Evolutionary conservation across 2,797 vertebrate species (phyloP).

Genomic region (Coccyzus lansbergi): DNA sequence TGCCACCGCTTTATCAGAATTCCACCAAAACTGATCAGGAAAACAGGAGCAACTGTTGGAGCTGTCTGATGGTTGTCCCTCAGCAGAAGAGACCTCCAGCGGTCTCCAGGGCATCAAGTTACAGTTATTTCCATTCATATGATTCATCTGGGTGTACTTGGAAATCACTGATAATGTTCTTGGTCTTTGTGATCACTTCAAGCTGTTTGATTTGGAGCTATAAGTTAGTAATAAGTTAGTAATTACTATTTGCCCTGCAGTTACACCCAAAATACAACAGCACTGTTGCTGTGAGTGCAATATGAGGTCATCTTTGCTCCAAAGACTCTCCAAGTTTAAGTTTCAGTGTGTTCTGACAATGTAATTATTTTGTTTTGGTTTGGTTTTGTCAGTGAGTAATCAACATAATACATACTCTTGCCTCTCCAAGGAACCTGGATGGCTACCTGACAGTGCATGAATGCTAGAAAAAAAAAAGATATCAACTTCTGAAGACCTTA

Average conservation of each 20-base stretch:
- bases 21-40: not conserved
- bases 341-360: not conserved
- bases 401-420: not conserved
- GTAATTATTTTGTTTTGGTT: not conserved
- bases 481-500: not conserved
- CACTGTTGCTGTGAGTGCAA: not conserved
- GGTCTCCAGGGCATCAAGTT: not conserved
- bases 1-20: not conserved
- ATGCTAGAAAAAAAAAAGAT: not conserved
- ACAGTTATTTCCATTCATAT: not conserved
- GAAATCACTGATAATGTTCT: not conserved
- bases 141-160: not conserved
- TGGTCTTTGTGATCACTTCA: not conserved
- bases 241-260: not conserved
- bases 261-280: accelerated
- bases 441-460: not conserved
- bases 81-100: not conserved
- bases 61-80: not conserved
- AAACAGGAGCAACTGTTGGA: not conserved
- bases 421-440: not conserved
- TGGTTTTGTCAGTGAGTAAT: not conserved
- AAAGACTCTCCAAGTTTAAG: not conserved
- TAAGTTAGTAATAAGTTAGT: not conserved
- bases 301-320: not conserved
- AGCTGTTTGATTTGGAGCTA: not conserved